phyloP scores from a whole-genome alignment of 2,113 vertebrate species.

The Salvator merianae region DNA sequence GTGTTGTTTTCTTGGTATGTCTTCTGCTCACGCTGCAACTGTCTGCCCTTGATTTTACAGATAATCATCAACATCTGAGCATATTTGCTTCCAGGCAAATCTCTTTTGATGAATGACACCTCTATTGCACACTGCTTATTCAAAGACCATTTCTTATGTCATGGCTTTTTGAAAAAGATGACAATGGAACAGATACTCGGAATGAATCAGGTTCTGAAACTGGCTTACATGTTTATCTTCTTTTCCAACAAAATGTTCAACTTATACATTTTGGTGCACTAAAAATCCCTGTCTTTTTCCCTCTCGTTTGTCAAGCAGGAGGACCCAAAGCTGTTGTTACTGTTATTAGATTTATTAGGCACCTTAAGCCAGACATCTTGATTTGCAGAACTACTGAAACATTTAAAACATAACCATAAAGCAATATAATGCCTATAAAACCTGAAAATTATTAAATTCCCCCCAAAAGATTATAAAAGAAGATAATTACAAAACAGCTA shows the following conservation, averaged over 20 bases:
- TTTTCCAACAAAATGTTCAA: neutral
- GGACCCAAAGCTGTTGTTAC: neutral
- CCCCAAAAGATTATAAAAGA: too few relatives aligned
- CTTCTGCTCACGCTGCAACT: neutral
- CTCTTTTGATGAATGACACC: neutral
- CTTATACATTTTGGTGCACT: neutral
- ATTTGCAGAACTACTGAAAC: too few relatives aligned
- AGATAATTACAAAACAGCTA: too few relatives aligned
- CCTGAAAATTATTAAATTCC: too few relatives aligned
- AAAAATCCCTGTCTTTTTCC: neutral
- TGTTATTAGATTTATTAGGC: too few relatives aligned
- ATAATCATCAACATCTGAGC: neutral
- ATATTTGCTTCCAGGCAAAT: conserved; percentile 6
- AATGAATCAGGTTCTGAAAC: neutral
- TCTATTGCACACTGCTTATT: neutral
- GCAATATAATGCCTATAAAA: too few relatives aligned
- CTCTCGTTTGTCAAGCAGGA: neutral
- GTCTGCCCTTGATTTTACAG: neutral
- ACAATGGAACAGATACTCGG: neutral
- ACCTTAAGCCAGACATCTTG: too few relatives aligned
- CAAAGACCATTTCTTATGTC: neutral
- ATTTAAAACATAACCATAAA: too few relatives aligned
- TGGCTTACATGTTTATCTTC: neutral
- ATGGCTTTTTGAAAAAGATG: neutral
- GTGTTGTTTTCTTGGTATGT: neutral